Base-by-base conservation (phyloP, 2,888 invertebrate species). In the Flexamia atlantica region DNA sequence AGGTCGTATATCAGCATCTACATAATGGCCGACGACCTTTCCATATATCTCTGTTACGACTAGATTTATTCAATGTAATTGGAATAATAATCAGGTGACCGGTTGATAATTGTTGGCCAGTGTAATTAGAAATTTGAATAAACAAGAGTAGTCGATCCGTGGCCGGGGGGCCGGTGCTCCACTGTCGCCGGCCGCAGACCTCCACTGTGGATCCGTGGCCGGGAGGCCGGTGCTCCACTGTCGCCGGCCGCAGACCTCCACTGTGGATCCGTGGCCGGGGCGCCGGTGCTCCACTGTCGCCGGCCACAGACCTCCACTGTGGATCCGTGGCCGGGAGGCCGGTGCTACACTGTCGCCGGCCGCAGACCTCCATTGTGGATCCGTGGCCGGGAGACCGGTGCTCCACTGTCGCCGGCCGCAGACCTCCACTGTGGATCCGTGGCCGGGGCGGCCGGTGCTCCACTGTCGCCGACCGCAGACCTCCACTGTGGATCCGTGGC, bases 61-160 rank as follows among this genome's bases (percentile, higher is more conserved):
- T 42, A 76, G 76, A 76, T 76, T 76, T 76, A 76, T 76, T 76
- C 28, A 76, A 28, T 76, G 17, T 76, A 76, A 76, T 76, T 76
- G 76, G 76, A 50, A 76, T 76, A 76, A 76, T 76, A 76, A 76
- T 76, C 46, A 46, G 76, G 76, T 76, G 76, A 40, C 40, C 72
- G 40, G 20, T 42, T 46, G 76, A 76, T 76, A 76, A 76, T 76
- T 76, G 76, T 76, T 76, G 76, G 50, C 72, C 42, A 10, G 72
- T 40, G 36, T 23, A 40, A 40, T 72, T 40, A 72, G 20, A 72
- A 40, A 72, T 72, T 36, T 36, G 72, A 72, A 72, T 72, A 72
- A 72, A 72, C 72, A 72, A 64, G 28, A 23, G 9, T 50, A 50
- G 50, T 23, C 57, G 57, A 12, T 2, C 28, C 17, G 72, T 23